Percentiles rank a stretch among this genome's conserved stretches.
These are phyloP conservation scores for Arnoldichthys spilopterus DNA, from an alignment of 2,797 vertebrate species.

Conservation along the genomic window DNA sequence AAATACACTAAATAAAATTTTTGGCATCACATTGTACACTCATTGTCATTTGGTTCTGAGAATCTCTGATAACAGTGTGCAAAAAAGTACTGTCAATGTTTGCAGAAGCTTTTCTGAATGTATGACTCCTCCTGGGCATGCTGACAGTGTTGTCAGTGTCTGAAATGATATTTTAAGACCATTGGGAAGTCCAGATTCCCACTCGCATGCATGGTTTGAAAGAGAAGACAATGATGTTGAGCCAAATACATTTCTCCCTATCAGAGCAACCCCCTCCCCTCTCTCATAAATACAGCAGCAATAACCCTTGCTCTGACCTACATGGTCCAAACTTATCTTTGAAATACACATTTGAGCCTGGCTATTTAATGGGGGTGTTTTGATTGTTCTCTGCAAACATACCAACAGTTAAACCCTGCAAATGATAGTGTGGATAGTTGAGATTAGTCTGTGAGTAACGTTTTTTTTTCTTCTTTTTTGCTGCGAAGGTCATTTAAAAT, in stretches of 20 bases:
- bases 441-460: constrained; percentile 64
- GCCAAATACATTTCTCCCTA: constrained; percentile 58
- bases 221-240: constrained; percentile 55
- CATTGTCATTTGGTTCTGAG: constrained; percentile 10
- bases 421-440: constrained; percentile 63
- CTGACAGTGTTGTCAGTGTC: constrained; percentile 48
- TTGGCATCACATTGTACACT: background rate
- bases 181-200: constrained; percentile 61
- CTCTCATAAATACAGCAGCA: constrained; percentile 32
- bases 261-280: constrained; percentile 47
- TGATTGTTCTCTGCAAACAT: constrained; percentile 52
- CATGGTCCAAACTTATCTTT: constrained; percentile 62
- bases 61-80: background rate
- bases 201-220: constrained; percentile 60
- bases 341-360: constrained; percentile 57
- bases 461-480: constrained; percentile 65
- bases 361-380: constrained; percentile 41
- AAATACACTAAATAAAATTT: background rate
- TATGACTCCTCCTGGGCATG: constrained; percentile 52
- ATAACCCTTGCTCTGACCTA: constrained; percentile 22
- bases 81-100: constrained; percentile 55
- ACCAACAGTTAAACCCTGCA: constrained; percentile 59
- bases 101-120: constrained; percentile 65
- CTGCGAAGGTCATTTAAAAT: constrained; percentile 66
- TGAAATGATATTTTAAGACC: constrained; percentile 61